Evolutionary conservation across 1,140 invertebrate species (phyloP).

Genomic region (Bombus consobrinus): DNA sequence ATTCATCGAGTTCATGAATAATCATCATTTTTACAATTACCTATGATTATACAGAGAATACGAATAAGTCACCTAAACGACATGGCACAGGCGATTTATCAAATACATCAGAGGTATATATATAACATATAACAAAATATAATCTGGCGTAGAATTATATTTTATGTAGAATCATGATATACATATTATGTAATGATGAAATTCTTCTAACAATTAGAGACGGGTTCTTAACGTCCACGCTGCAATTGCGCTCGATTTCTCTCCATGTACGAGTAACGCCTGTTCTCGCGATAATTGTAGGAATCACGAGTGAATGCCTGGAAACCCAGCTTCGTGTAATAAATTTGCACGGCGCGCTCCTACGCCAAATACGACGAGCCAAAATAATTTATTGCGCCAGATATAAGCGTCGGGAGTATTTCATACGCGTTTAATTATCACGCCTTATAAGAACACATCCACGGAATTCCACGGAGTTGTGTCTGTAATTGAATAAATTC

Average conservation of each 20-base stretch:
- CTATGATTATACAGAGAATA: not conserved
- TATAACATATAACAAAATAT: not conserved
- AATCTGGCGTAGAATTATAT: not conserved
- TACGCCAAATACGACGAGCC: conserved; percentile 51
- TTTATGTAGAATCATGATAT: not conserved
- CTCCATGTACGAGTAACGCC: conserved; percentile 22
- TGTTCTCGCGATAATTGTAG: conserved; percentile 36
- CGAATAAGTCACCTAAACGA: not conserved
- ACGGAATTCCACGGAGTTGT: not conserved
- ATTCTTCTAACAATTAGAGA: conserved; percentile 17
- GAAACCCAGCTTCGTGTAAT: conserved; percentile 25
- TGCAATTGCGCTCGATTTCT: conserved; percentile 37
- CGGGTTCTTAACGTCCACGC: not conserved
- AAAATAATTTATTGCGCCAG: conserved; percentile 52
- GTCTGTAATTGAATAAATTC: conserved; percentile 31
- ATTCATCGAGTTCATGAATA: not conserved
- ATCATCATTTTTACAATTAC: not conserved
- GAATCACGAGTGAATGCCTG: conserved; percentile 35
- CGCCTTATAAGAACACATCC: conserved; percentile 6
- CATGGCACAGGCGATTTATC: not conserved
- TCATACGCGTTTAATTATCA: conserved; percentile 48
- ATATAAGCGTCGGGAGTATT: conserved; percentile 9
- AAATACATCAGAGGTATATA: not conserved
- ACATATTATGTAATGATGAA: not conserved
- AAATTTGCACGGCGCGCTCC: conserved; percentile 28